Base-by-base conservation (phyloP, 2,888 invertebrate genomes). In the Acanthosepion pharaonis region DNA sequence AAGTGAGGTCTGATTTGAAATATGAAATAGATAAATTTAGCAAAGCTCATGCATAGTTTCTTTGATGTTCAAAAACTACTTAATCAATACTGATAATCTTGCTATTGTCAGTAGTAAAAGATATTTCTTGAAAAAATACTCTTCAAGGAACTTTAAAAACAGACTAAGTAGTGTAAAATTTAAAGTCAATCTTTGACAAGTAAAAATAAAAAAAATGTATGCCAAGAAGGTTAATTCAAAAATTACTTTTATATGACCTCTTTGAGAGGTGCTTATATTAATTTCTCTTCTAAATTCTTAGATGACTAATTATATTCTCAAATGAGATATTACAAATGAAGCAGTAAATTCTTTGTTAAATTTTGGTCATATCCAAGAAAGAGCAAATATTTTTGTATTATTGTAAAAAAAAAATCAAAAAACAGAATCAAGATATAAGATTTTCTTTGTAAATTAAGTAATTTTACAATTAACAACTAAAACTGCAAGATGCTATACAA, bases 11-110 rank as follows among this genome's bases (percentile, higher is more conserved):
- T 78, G n/a, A n/a, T 78, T n/a, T 78, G 11, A 78, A 78, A 78
- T 78, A 78, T n/a, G 33, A 78, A 78, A 78, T 78, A 78, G 78
- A 78, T 78, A 78, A 78, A 78, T 78, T 78, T 78, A n/a, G 33
- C n/a, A n/a, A 78, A n/a, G 18, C 11, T n/a, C 1, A 33, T 59
- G 59, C 23, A 59, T 59, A 59, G 59, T 78, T 78, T 78, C 78
- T 78, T 78, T 78, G 78, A 78, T 78, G n/a, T 78, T 59, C 51
- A 59, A 23, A 55, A 55, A 55, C 18, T 55, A 55, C 55, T 55
- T 28, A 78, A 78, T 78, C 28, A 78, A 78, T 78, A 78, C n/a
- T 78, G n/a, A 78, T n/a, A n/a, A 78, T 2, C 33, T 78, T 78
- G n/a, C 18, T 11, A 33, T 78, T 78, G 78, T 11, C 33, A 33